Conservation (phyloP, 2,113 vertebrate genomes). For the Grallaria varia region DNA sequence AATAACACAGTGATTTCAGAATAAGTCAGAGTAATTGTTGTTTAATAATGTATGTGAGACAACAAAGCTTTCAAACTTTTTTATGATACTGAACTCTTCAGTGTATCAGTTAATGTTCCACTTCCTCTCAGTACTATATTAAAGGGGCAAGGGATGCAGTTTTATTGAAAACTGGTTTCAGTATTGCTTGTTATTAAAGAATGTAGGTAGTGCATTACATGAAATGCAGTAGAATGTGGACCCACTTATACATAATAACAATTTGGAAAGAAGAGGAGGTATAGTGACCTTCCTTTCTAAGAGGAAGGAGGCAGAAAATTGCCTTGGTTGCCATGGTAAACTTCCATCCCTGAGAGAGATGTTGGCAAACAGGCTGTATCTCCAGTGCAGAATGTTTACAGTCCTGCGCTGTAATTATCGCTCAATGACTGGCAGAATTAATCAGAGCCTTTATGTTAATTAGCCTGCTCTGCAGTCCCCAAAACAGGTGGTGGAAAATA, state of each 20-base stretch:
- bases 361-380: slow-evolving; percentile 83
- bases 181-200: slow-evolving; percentile 62
- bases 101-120: neutral
- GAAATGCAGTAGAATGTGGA: slow-evolving; percentile 57
- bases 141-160: slow-evolving; percentile 33
- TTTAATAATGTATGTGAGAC: neutral
- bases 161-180: slow-evolving; percentile 62
- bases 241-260: slow-evolving; percentile 65
- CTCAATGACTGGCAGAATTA: slow-evolving; percentile 94
- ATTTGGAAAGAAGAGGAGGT: slow-evolving; percentile 68
- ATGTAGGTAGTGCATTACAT: slow-evolving; percentile 52
- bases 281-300: slow-evolving; percentile 78
- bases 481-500: slow-evolving; percentile 99
- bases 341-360: slow-evolving; percentile 79
- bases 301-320: slow-evolving; percentile 78
- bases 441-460: slow-evolving; percentile 98
- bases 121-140: slow-evolving; percentile 41
- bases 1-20: slow-evolving; percentile 1
- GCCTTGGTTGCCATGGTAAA: slow-evolving; percentile 84
- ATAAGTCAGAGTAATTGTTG: neutral
- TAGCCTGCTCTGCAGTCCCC: slow-evolving; percentile 90
- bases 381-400: slow-evolving; percentile 83
- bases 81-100: neutral
- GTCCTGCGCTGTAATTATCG: slow-evolving; percentile 83
- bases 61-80: slow-evolving; percentile 39